These are phyloP conservation scores for Rafetus swinhoei DNA, from an alignment of 2,113 vertebrate genomes.

Conservation along the genomic window DNA sequence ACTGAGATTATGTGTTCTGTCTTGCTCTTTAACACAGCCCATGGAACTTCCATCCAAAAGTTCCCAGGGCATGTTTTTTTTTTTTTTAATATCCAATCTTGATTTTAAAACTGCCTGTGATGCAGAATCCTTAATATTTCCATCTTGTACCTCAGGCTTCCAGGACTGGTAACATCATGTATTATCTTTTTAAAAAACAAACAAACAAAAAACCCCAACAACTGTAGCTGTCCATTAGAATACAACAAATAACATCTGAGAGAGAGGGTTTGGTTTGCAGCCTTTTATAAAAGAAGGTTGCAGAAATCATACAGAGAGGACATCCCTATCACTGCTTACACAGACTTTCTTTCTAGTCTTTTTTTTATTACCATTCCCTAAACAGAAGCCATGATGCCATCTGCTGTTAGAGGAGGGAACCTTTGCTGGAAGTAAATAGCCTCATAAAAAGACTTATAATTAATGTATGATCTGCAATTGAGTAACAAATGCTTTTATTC, in stretches of 20 bases:
- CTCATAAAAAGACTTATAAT: neutral
- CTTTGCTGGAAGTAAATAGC: neutral
- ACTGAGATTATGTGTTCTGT: too few relatives aligned
- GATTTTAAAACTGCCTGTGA: neutral
- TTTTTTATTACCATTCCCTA: neutral
- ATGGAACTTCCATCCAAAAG: neutral
- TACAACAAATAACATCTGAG: neutral
- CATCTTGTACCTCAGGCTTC: neutral
- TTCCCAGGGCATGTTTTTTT: neutral
- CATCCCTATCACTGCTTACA: neutral
- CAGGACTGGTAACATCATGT: neutral
- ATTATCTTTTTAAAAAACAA: neutral
- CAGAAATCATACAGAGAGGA: neutral
- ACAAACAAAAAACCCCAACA: too few relatives aligned
- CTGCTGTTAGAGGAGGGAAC: slow-evolving; percentile 35
- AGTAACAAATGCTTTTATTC: rapidly evolving
- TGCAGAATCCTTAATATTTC: neutral
- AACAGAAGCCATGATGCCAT: slow-evolving; percentile 47
- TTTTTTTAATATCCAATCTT: neutral
- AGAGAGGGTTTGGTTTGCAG: neutral
- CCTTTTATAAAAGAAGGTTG: neutral
- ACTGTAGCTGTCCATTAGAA: neutral
- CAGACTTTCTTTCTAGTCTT: neutral
- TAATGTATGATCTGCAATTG: neutral
- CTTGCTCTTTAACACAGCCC: too few relatives aligned